Evolutionary conservation across 1,140 invertebrate species (phyloP).

Genomic region (Plutomurus gul): DNA sequence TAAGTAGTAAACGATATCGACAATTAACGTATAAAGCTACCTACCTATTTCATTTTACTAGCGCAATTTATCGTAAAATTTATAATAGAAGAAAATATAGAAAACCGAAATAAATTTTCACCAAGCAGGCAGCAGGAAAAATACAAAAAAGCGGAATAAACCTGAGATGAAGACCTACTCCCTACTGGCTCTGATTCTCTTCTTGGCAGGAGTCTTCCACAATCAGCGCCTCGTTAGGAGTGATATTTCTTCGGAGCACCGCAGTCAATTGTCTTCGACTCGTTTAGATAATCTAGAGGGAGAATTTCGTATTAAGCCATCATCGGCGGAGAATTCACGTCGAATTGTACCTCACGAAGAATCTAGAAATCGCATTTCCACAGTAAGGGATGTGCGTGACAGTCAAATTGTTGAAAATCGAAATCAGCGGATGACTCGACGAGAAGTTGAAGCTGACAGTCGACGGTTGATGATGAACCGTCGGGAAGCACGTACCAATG

Average conservation of each 20-base stretch:
- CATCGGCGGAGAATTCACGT: neutral
- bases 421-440: neutral
- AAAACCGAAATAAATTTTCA: too few species aligned
- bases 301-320: neutral
- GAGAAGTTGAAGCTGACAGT: neutral
- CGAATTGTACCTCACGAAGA: neutral
- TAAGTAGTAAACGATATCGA: too few species aligned
- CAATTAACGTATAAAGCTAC: too few species aligned
- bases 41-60: too few species aligned
- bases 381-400: neutral
- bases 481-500: neutral
- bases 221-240: neutral
- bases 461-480: neutral
- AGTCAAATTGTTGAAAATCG: neutral
- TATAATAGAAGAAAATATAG: too few species aligned
- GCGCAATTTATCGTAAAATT: too few species aligned
- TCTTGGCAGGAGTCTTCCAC: neutral
- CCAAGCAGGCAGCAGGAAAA: too few species aligned
- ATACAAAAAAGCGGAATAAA: neutral
- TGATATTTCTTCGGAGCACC: neutral
- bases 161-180: slow-evolving; percentile 17
- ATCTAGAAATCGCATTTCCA: neutral
- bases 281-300: neutral
- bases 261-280: neutral
- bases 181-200: neutral